Conservation (phyloP, 2,888 invertebrate genomes). For the Steinernema carpocapsae region DNA sequence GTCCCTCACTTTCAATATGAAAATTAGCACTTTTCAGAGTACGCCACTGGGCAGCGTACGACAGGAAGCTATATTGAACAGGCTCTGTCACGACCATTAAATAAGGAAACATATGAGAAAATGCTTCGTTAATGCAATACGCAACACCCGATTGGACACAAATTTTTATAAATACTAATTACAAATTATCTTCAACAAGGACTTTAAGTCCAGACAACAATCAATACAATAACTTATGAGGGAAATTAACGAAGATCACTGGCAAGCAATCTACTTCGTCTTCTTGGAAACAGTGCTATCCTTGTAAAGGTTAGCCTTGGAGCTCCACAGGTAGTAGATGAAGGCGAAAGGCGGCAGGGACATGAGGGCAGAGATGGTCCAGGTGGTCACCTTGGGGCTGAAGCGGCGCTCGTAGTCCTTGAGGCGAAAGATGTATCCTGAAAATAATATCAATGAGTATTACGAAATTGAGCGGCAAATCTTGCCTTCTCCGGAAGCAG, state of each 20-base stretch:
- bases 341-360: constrained; percentile 76
- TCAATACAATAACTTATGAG: constrained; percentile 13
- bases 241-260: background rate
- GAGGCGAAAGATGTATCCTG: constrained; percentile 66
- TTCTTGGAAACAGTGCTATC: constrained; percentile 76
- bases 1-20: too few relatives aligned
- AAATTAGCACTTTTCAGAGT: too few relatives aligned
- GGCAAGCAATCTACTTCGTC: constrained; percentile 10
- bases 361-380: constrained; percentile 93
- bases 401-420: constrained; percentile 69
- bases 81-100: too few relatives aligned
- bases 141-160: background rate
- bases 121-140: background rate
- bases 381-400: constrained; percentile 77
- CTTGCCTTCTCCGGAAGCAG: constrained; percentile 93
- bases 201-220: background rate
- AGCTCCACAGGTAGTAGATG: constrained; percentile 87
- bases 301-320: constrained; percentile 85
- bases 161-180: constrained; percentile 25
- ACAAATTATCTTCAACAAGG: background rate
- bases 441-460: background rate
- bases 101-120: too few relatives aligned
- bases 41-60: too few relatives aligned
- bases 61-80: too few relatives aligned
- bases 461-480: too few relatives aligned